phyloP scores from a whole-genome alignment of 2,113 vertebrate species.

The Entelurus aequoreus region DNA sequence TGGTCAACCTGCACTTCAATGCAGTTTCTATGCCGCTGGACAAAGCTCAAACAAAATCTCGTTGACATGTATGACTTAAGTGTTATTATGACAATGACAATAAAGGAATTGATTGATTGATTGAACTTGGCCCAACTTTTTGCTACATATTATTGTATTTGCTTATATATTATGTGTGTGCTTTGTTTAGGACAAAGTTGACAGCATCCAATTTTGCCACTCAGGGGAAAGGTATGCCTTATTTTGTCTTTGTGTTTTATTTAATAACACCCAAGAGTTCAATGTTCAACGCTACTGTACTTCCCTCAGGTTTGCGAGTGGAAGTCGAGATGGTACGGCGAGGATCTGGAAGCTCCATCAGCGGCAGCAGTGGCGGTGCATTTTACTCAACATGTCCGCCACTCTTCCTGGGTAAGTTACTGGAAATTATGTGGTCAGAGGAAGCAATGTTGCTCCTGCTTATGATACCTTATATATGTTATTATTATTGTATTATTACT shows the following conservation, averaged over 20 bases:
- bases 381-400: constrained; percentile 88
- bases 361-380: constrained; percentile 84
- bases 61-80: no score
- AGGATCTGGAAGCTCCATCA: constrained; percentile 89
- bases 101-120: no score
- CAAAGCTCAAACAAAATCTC: no score
- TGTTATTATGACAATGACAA: no score
- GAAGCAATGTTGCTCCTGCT: no score
- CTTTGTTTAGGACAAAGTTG: constrained; percentile 89
- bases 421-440: no score
- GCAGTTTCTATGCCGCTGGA: no score
- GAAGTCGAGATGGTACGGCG: constrained; percentile 93
- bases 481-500: no score
- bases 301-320: constrained; percentile 85
- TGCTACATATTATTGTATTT: constrained; percentile 4
- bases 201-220: constrained; percentile 96
- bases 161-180: background rate
- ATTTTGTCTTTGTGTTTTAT: background rate
- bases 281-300: background rate
- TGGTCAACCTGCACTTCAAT: no score
- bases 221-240: constrained; percentile 80
- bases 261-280: background rate
- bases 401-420: constrained; percentile 79
- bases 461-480: no score
- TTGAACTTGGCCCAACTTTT: background rate